Conservation (phyloP, 1,140 invertebrate genomes). For the Drosophila bipectinata region DNA sequence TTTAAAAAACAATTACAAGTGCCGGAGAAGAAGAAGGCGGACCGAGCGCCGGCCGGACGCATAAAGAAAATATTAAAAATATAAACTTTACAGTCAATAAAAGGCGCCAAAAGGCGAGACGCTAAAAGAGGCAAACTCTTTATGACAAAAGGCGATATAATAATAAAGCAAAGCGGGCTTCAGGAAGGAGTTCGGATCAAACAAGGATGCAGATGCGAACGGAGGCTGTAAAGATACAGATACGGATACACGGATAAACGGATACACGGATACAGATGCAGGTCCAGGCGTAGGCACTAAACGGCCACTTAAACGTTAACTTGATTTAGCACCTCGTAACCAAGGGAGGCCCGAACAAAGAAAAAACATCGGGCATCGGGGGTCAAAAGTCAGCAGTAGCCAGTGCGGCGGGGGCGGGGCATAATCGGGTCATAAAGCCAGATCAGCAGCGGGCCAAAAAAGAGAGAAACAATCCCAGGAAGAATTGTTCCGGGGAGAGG, state of each 20-base stretch:
- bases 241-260: not conserved
- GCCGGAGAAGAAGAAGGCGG: constrained; percentile 12
- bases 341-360: constrained; percentile 27
- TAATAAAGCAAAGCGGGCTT: constrained; percentile 41
- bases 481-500: constrained; percentile 20
- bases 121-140: constrained; percentile 64
- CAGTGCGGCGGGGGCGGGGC: constrained; percentile 24
- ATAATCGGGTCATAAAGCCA: constrained; percentile 54
- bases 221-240: constrained; percentile 7
- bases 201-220: constrained; percentile 4
- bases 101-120: constrained; percentile 68
- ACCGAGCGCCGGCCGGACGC: constrained; percentile 2
- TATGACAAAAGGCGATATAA: constrained; percentile 70
- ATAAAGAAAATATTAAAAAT: constrained; percentile 79
- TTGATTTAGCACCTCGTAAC: constrained; percentile 81
- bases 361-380: constrained; percentile 7
- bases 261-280: constrained; percentile 12
- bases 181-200: constrained; percentile 20
- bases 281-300: constrained; percentile 64
- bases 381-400: constrained; percentile 31
- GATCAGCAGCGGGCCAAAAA: constrained; percentile 42
- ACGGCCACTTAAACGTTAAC: constrained; percentile 80
- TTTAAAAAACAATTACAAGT: constrained; percentile 75
- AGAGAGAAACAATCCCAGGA: not conserved
- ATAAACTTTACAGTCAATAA: constrained; percentile 77